These are phyloP conservation scores for Amia ocellicauda DNA, from an alignment of 2,113 vertebrate species.

Conservation along the genomic window DNA sequence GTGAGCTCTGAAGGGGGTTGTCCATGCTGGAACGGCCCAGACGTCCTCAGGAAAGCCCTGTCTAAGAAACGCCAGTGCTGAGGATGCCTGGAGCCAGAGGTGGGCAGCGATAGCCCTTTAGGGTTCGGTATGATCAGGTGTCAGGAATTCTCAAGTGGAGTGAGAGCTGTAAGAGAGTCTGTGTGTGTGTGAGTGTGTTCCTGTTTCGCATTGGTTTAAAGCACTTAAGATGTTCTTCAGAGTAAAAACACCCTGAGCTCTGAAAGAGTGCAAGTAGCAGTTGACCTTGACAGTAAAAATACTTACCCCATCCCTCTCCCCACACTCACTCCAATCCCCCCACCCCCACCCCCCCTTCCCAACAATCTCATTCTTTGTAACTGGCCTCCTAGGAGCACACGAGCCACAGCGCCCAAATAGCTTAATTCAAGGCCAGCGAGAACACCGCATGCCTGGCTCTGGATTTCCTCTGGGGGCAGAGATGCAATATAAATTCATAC, in stretches of 20 bases:
- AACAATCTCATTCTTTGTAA: slow-evolving; percentile 60
- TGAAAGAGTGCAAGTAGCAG: slow-evolving; percentile 52
- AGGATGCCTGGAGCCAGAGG: too few relatives aligned
- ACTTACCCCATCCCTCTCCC: slow-evolving; percentile 38
- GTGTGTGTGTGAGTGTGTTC: slow-evolving; percentile 17
- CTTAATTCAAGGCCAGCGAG: slow-evolving; percentile 40
- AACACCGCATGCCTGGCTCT: neutral
- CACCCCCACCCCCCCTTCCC: slow-evolving; percentile 34
- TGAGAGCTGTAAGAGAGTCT: too few relatives aligned
- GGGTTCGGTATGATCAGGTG: too few relatives aligned
- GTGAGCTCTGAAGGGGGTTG: too few relatives aligned
- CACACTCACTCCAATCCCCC: slow-evolving; percentile 37
- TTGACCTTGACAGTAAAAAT: slow-evolving; percentile 65
- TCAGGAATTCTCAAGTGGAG: too few relatives aligned
- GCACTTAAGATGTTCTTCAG: slow-evolving; percentile 23
- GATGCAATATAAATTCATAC: neutral
- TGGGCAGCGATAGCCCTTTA: too few relatives aligned
- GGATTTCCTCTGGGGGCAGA: neutral
- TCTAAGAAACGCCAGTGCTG: too few relatives aligned
- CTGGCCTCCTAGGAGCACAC: slow-evolving; percentile 66
- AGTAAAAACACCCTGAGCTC: slow-evolving; percentile 38
- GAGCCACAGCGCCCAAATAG: slow-evolving; percentile 64
- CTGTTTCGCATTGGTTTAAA: slow-evolving; percentile 18
- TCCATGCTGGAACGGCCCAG: too few relatives aligned
- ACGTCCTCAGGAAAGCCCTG: too few relatives aligned